Conservation (phyloP, 2,888 invertebrate species). For the Schizotus pectinicornis region DNA sequence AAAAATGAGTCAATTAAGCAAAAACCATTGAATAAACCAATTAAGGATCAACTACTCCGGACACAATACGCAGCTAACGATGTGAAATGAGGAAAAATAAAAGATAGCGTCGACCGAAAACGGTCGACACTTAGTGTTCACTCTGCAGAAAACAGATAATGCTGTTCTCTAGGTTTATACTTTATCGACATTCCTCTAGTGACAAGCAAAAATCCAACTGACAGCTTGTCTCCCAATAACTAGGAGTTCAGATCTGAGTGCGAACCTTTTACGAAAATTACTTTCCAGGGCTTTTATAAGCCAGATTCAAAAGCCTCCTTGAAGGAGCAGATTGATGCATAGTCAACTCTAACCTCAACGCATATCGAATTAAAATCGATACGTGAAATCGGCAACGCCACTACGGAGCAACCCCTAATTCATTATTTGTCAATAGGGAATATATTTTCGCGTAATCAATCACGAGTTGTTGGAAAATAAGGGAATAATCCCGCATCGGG, state of each 20-base stretch:
- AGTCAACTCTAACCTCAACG: slow-evolving; percentile 23
- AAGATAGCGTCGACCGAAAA: slow-evolving; percentile 33
- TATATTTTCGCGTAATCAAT: no score
- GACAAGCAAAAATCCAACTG: slow-evolving; percentile 54
- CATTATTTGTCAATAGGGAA: no score
- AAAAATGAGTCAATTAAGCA: slow-evolving; percentile 18
- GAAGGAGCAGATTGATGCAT: slow-evolving; percentile 36
- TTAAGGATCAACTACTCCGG: slow-evolving; percentile 31
- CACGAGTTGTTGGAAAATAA: background rate
- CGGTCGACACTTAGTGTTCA: slow-evolving; percentile 45
- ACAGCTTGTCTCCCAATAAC: slow-evolving; percentile 51
- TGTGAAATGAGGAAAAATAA: slow-evolving; percentile 32
- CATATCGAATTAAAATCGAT: slow-evolving; percentile 10
- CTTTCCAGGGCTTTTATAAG: slow-evolving; percentile 48
- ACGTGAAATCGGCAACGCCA: no score
- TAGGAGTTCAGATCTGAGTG: slow-evolving; percentile 40
- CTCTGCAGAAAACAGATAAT: slow-evolving; percentile 52
- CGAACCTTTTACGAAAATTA: slow-evolving; percentile 53
- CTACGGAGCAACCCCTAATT: no score
- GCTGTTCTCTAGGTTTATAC: slow-evolving; percentile 44
- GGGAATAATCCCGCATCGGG: background rate
- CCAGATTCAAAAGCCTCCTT: slow-evolving; percentile 37
- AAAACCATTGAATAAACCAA: slow-evolving; percentile 27
- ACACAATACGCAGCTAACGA: slow-evolving; percentile 32
- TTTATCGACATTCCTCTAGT: slow-evolving; percentile 45